phyloP scores from a whole-genome alignment of 2,888 invertebrate species.

The Heteromurus nitidus region DNA sequence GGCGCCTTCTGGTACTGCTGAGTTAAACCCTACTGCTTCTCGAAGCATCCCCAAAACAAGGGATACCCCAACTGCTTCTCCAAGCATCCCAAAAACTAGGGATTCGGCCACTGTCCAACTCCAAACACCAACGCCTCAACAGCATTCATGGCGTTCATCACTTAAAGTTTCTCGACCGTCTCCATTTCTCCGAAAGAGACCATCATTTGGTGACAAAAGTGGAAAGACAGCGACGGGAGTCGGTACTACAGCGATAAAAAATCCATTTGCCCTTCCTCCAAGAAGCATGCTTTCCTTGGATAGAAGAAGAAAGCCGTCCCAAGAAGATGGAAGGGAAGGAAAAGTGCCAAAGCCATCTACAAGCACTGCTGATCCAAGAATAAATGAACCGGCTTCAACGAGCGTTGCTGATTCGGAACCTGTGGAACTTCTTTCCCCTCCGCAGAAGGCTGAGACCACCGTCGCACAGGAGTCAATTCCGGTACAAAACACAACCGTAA shows the following conservation, averaged over 20 bases:
- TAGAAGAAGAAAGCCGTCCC: conserved; percentile 27
- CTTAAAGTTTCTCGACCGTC: conserved; percentile 47
- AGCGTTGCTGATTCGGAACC: too few relatives aligned
- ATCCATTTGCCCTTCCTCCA: conserved; percentile 51
- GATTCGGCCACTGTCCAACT: neutral
- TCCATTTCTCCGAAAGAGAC: conserved; percentile 40
- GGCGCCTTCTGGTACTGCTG: neutral
- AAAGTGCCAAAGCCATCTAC: neutral
- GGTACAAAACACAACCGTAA: too few relatives aligned
- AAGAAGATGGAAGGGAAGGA: too few relatives aligned
- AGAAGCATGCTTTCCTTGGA: conserved; percentile 37
- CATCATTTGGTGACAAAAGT: conserved; percentile 47
- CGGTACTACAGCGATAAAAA: neutral
- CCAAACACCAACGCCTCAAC: neutral
- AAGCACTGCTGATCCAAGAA: neutral
- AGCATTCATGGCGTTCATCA: conserved; percentile 11
- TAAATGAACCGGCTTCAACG: too few relatives aligned
- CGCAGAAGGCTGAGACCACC: too few relatives aligned
- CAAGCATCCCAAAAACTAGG: too few relatives aligned
- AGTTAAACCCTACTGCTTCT: neutral
- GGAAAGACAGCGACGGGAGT: neutral
- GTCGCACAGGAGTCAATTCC: too few relatives aligned
- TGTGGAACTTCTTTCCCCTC: too few relatives aligned
- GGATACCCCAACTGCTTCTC: neutral
- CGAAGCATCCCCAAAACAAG: neutral